Evolutionary conservation across 2,113 vertebrate genomes (phyloP), one percentile per base, ranked within the genome.

Genomic region (Nerophis ophidion): DNA sequence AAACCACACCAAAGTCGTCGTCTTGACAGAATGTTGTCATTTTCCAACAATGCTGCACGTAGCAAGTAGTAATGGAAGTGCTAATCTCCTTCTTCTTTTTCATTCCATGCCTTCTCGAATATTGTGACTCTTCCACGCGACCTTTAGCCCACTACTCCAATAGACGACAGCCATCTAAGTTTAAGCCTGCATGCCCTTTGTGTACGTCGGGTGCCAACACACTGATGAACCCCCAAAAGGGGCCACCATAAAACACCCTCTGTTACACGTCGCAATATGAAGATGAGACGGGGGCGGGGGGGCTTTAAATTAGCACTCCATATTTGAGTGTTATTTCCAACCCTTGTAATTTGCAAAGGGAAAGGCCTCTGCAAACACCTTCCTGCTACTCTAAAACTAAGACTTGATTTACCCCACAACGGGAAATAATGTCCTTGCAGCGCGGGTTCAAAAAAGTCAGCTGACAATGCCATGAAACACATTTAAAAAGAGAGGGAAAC

Each of bases 241-340:
- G 71, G 42, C 63, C 57, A 60, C 66, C 68, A 66, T 77, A 70
- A 75, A 81, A 79, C 71, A 67, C 70, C 77, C 67, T 74, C 66
- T 83, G 80, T 86, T 74, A 76, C 64, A 67, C 83, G 79, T 77
- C 67, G 81, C 79, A 71, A 75, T 74, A 61, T 51, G 69, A 79
- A 78, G 78, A 74, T 68, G 57, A 81, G 68, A 75, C 66, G 56
- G 26, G 19, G 19, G 19, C 1, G 19, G 19, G 19, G 19, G 68
- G 73, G 82, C 76, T 79, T 83, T 82, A 82, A 88, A 90, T 90
- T 91, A 89, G 77, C 89, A 40, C 87, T 69, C 84, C 89, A 92
- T 91, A 91, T 89, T 86, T 91, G 89, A 89, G 86, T 84, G 81
- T 75, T 61, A 67, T 68, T 60, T 75, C 64, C 72, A 76, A 66